Evolutionary conservation across 2,113 vertebrate genomes (phyloP).

Genomic region (Leiothrix lutea): DNA sequence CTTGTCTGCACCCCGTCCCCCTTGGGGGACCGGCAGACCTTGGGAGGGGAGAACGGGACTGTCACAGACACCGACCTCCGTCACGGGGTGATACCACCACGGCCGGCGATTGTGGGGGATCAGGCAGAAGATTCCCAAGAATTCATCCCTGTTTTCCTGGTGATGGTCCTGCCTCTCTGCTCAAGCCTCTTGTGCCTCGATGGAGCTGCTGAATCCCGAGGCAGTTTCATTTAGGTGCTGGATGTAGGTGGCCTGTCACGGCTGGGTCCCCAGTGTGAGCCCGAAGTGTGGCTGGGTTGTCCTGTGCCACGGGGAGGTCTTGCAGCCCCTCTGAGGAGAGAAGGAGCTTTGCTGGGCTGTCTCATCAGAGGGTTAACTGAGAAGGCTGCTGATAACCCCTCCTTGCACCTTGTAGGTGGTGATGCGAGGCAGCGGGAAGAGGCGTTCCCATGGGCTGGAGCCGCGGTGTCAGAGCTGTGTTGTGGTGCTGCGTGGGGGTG

Average conservation of each 20-base stretch:
- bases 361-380: not conserved
- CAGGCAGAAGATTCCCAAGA: not conserved
- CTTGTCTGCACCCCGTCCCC: rapidly evolving
- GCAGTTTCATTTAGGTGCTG: not conserved
- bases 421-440: not conserved
- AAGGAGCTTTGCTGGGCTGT: rapidly evolving
- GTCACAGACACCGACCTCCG: too few relatives aligned
- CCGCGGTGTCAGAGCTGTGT: rapidly evolving
- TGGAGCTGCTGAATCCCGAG: not conserved
- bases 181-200: not conserved
- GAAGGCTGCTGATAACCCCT: not conserved
- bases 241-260: not conserved
- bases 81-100: not conserved
- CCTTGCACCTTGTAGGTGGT: not conserved
- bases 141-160: rapidly evolving
- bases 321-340: not conserved
- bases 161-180: not conserved
- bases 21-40: too few relatives aligned
- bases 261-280: rapidly evolving
- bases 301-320: rapidly evolving
- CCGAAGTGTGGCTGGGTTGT: rapidly evolving
- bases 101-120: rapidly evolving
- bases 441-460: rapidly evolving
- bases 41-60: not conserved
- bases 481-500: not conserved